Percentiles rank a stretch among this genome's conserved stretches.
phyloP scores from a whole-genome alignment of 2,113 vertebrate genomes.

The Microtus ochrogaster region DNA sequence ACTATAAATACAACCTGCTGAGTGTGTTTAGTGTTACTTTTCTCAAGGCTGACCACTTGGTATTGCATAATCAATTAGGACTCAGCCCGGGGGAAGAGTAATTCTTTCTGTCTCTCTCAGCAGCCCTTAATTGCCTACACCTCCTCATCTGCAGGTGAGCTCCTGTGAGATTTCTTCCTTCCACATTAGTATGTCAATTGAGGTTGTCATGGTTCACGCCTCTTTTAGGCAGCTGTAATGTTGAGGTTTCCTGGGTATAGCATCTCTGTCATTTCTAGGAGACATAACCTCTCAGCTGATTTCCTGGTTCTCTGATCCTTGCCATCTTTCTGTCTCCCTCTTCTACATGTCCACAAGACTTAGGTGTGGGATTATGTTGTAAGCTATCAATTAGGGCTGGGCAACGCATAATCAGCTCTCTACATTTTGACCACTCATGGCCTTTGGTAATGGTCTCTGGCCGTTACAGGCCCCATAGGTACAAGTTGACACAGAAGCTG shows the following conservation, averaged over 20 bases:
- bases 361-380: background rate
- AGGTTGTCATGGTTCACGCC: background rate
- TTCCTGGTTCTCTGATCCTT: background rate
- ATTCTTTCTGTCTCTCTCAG: background rate
- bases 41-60: background rate
- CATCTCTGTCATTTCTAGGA: background rate
- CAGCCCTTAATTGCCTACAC: background rate
- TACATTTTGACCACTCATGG: background rate
- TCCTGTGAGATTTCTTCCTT: background rate
- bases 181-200: background rate
- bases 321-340: background rate
- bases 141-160: background rate
- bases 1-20: background rate
- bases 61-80: background rate
- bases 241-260: background rate
- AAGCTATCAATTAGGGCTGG: background rate
- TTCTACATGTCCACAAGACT: background rate
- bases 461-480: background rate
- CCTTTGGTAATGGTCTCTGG: background rate
- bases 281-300: background rate
- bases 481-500: background rate
- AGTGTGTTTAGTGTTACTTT: background rate
- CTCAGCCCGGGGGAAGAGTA: background rate
- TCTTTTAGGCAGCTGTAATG: background rate
- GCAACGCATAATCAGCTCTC: background rate